Conservation (phyloP, 2,113 vertebrate genomes). For the Callaeas wilsoni region DNA sequence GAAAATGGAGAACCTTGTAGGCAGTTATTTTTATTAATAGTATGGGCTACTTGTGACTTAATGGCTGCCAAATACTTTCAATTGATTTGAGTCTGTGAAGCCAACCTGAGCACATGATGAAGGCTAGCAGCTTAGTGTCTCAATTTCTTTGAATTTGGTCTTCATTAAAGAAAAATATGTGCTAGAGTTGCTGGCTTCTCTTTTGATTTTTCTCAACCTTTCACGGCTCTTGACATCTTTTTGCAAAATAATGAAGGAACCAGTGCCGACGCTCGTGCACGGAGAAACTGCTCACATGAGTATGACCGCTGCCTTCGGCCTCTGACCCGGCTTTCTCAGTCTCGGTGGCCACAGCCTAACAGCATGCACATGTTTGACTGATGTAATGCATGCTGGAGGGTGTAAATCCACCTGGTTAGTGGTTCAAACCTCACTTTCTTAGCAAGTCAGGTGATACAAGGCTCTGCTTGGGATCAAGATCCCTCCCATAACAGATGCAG, state of each 20-base stretch:
- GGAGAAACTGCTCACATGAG: background rate
- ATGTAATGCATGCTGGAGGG: background rate
- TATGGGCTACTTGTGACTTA: background rate
- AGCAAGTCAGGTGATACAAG: background rate
- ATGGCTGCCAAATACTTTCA: background rate
- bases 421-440: background rate
- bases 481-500: background rate
- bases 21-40: conserved; percentile 14
- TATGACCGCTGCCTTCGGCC: background rate
- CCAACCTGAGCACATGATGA: background rate
- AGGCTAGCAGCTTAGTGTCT: background rate
- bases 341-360: background rate
- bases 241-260: background rate
- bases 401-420: background rate
- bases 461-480: background rate
- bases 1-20: background rate
- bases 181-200: background rate
- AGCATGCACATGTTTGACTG: background rate
- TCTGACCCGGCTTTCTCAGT: background rate
- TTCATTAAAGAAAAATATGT: background rate
- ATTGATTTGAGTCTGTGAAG: background rate
- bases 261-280: accelerated
- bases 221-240: background rate
- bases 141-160: background rate
- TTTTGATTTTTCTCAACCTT: background rate